These are phyloP conservation scores for Chondrilla cf. caribensis DNA, from an alignment of 37 sponge, comb jelly and placozoan genomes.

Conservation along the genomic window DNA sequence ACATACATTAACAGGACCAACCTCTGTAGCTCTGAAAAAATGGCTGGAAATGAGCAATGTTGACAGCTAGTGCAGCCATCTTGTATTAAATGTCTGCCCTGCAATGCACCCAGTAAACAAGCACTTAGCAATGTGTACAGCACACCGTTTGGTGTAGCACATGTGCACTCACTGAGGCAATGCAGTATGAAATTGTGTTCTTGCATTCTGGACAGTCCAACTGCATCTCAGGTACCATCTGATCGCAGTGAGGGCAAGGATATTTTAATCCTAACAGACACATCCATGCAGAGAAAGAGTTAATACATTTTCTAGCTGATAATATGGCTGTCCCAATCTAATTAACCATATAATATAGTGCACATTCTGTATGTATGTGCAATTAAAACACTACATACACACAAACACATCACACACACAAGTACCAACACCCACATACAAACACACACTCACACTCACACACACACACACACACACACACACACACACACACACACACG, in stretches of 20 bases:
- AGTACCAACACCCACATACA: too few relatives aligned
- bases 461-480: too few relatives aligned
- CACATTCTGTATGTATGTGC: too few relatives aligned
- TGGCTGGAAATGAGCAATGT: conserved; percentile 88
- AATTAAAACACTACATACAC: background rate
- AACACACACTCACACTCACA: too few relatives aligned
- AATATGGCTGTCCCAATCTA: too few relatives aligned
- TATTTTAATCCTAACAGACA: conserved; percentile 56
- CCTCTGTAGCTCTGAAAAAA: conserved; percentile 77
- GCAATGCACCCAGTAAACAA: background rate
- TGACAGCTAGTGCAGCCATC: conserved; percentile 90
- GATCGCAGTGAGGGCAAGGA: conserved; percentile 86
- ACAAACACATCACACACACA: too few relatives aligned
- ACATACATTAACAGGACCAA: conserved; percentile 4
- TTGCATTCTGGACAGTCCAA: conserved; percentile 98
- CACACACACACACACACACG: too few relatives aligned
- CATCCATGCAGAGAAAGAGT: too few relatives aligned
- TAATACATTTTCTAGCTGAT: too few relatives aligned
- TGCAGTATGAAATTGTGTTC: conserved; percentile 94
- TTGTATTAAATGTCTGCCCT: conserved; percentile 89
- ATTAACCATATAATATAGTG: too few relatives aligned
- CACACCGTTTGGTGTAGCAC: background rate
- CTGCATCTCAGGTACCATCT: conserved; percentile 59
- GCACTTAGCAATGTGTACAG: background rate
- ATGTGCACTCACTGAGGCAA: conserved; percentile 71